Percentiles rank a stretch among this genome's conserved stretches.
These are phyloP conservation scores for Drosophila atripex DNA, from an alignment of 2,888 invertebrate species.

Conservation along the genomic window DNA sequence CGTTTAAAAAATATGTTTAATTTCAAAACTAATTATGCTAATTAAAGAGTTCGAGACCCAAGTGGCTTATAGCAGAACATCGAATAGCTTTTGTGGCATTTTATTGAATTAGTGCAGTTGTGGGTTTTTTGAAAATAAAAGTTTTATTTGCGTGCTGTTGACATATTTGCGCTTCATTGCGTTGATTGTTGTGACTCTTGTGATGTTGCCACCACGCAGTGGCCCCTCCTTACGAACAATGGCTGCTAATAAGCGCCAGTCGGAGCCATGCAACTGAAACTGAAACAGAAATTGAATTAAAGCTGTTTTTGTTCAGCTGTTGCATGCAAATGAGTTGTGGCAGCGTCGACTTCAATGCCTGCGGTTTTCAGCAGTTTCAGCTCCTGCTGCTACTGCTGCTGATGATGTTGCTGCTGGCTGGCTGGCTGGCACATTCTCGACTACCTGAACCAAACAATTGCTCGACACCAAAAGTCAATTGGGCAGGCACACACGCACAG, in stretches of 20 bases:
- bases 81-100: not conserved
- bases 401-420: slow-evolving; percentile 16
- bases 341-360: slow-evolving; percentile 53
- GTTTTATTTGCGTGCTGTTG: slow-evolving; percentile 49
- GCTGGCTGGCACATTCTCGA: slow-evolving; percentile 23
- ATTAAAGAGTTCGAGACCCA: not conserved
- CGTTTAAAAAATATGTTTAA: slow-evolving; percentile 14
- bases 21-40: not conserved
- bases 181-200: slow-evolving; percentile 48
- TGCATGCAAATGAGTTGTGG: slow-evolving; percentile 72
- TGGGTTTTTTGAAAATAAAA: not conserved
- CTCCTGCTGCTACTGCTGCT: slow-evolving; percentile 11
- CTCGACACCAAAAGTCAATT: slow-evolving; percentile 64
- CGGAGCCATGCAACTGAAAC: slow-evolving; percentile 33
- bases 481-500: slow-evolving; percentile 45
- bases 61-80: not conserved
- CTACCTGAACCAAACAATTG: slow-evolving; percentile 58
- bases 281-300: slow-evolving; percentile 68
- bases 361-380: slow-evolving; percentile 48
- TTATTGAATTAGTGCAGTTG: not conserved
- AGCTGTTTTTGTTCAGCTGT: slow-evolving; percentile 63
- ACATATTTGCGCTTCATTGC: slow-evolving; percentile 55
- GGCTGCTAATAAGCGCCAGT: slow-evolving; percentile 62
- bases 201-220: slow-evolving; percentile 4
- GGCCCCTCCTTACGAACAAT: slow-evolving; percentile 47